Evolutionary conservation across 2,888 invertebrate genomes (phyloP).

Genomic region (Dinocampus coccinellae): DNA sequence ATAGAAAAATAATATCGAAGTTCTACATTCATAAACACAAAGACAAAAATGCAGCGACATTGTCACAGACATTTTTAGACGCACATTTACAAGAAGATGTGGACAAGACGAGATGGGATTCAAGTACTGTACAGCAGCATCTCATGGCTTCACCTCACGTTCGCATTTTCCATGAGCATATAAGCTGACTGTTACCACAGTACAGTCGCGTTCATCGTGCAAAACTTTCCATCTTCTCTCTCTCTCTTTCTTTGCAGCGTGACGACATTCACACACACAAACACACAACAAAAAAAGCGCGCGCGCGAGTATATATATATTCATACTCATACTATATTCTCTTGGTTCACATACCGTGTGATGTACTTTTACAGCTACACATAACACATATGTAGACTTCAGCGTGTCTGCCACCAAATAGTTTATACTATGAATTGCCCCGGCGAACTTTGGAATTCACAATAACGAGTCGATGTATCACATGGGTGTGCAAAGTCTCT

Average conservation of each 20-base stretch:
- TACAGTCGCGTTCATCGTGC: conserved; percentile 47
- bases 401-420: conserved; percentile 34
- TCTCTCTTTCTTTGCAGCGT: neutral
- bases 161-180: conserved; percentile 42
- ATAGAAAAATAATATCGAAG: neutral
- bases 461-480: conserved; percentile 38
- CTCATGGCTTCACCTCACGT: conserved; percentile 50
- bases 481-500: neutral
- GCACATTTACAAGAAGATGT: conserved; percentile 19
- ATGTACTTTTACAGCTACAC: conserved; percentile 40
- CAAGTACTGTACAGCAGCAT: conserved; percentile 37
- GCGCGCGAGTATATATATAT: neutral
- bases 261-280: neutral
- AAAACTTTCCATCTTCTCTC: conserved; percentile 44
- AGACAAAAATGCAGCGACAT: conserved; percentile 17
- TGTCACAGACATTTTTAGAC: conserved; percentile 26
- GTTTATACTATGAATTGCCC: conserved; percentile 39
- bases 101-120: conserved; percentile 38
- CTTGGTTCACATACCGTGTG: conserved; percentile 43
- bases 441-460: conserved; percentile 41
- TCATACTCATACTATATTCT: conserved; percentile 38
- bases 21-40: neutral
- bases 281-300: neutral
- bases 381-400: conserved; percentile 13
- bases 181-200: conserved; percentile 48